Base-by-base conservation (phyloP, 2,888 invertebrate genomes). In the Ecliptopera silaceata region DNA sequence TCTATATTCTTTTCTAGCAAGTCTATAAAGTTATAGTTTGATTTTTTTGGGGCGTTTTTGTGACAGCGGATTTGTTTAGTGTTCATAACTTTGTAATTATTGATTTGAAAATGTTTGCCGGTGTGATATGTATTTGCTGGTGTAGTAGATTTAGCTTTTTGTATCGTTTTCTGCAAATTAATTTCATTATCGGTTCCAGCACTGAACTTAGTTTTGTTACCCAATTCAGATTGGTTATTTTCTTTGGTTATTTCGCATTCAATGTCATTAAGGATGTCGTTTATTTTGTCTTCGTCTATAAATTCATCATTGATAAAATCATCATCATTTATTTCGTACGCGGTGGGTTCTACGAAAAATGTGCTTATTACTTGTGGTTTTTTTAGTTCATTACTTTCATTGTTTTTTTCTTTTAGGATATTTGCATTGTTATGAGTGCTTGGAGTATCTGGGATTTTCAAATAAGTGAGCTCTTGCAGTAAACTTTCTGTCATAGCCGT, bases 161-260 rank as follows among this genome's bases (percentile, higher is more conserved):
- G 3, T 4, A 8, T 12, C 2, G 13, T 4, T 41, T 49, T 58
- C 26, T 49, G 34, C 34, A 12, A 0, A 11, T n/a, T 11, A 29
- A n/a, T 42, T 12, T 29, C 5, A 10, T 53, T 43, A 36, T 45
- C 26, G 18, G 31, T 48, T 22, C 8, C 13, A 31, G 47, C 22
- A 36, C 3, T 29, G 12, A 20, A 13, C 11, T 26, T 34, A 0
- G 26, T 22, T 36, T 36, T 29, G n/a, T 42, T 4, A 11, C 11
- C 5, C 10, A 10, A 8, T 2, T 32, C 31, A 20, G 12, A n/a
- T 18, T 47, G 44, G 4, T 20, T 18, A 15, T 8, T 43, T 32
- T 20, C 59, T 55, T 64, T 74, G 15, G 56, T 60, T 61, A 88
- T 88, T 79, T 89, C 87, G 54, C 64, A 76, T 75, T 90, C 88